phyloP scores from a whole-genome alignment of 2,113 vertebrate species.

The Charadrius vociferus region DNA sequence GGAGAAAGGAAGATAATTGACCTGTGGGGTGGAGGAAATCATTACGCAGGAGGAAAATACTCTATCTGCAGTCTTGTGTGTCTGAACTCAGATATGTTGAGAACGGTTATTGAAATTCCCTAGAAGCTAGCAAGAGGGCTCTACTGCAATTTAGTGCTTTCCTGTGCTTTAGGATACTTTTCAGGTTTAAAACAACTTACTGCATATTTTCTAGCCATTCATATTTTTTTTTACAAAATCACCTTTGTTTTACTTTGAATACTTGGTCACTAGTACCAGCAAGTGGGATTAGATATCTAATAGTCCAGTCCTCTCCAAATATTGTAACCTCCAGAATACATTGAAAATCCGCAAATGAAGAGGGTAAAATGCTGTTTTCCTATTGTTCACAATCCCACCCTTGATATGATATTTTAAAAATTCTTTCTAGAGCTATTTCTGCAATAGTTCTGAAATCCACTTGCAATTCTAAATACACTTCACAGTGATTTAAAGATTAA shows the following conservation, averaged over 20 bases:
- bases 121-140: neutral
- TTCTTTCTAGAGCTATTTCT: neutral
- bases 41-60: neutral
- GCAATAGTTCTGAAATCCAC: neutral
- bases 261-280: neutral
- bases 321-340: neutral
- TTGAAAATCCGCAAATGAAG: neutral
- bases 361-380: neutral
- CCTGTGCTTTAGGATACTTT: neutral
- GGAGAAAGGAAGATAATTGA: neutral
- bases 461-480: neutral
- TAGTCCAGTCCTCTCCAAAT: neutral
- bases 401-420: neutral
- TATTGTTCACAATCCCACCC: neutral
- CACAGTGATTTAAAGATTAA: neutral
- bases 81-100: neutral
- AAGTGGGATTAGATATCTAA: neutral
- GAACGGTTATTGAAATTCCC: neutral
- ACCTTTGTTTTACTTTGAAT: neutral
- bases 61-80: neutral
- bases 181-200: neutral
- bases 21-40: neutral
- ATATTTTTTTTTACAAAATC: neutral
- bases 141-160: neutral
- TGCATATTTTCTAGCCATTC: neutral